Evolutionary conservation across 1,140 invertebrate species (phyloP).

Genomic region (Hypsibius dujardini): DNA sequence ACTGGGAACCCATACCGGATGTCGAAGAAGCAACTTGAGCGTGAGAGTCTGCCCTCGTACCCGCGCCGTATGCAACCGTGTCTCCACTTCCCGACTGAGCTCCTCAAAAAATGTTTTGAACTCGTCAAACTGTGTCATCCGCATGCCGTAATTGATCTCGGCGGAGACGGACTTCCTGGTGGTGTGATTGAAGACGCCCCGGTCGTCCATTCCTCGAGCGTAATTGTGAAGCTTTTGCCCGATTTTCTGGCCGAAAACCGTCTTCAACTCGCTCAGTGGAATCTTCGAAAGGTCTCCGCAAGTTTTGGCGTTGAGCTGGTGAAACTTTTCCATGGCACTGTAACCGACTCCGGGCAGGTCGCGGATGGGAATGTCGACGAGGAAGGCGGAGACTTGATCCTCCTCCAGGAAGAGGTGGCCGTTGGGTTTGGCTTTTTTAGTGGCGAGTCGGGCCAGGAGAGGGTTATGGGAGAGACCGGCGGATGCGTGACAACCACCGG

Average conservation of each 20-base stretch:
- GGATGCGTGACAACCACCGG: conserved; percentile 57
- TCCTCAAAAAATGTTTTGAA: conserved; percentile 59
- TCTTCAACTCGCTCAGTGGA: conserved; percentile 46
- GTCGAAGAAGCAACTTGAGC: conserved; percentile 48
- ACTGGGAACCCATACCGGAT: conserved; percentile 12
- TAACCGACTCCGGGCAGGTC: conserved; percentile 68
- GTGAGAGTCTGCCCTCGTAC: conserved; percentile 61
- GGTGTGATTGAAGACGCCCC: conserved; percentile 29
- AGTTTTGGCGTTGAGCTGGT: conserved; percentile 43
- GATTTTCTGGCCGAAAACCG: conserved; percentile 62
- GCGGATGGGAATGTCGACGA: conserved; percentile 48
- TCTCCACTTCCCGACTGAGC: conserved; percentile 57
- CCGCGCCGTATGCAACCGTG: conserved; percentile 49
- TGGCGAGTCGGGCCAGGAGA: conserved; percentile 64
- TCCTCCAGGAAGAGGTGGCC: conserved; percentile 56
- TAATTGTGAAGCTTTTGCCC: conserved; percentile 54
- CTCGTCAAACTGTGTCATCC: conserved; percentile 58
- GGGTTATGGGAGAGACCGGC: conserved; percentile 63
- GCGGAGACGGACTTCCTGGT: conserved; percentile 80
- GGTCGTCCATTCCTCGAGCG: conserved; percentile 38
- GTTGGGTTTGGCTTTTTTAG: conserved; percentile 78
- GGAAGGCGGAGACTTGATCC: conserved; percentile 47
- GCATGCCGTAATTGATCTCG: conserved; percentile 89
- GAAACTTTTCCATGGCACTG: conserved; percentile 46
- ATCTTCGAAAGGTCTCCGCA: conserved; percentile 60